Evolutionary conservation across 2,888 invertebrate species (phyloP).

Genomic region (Mantis religiosa): DNA sequence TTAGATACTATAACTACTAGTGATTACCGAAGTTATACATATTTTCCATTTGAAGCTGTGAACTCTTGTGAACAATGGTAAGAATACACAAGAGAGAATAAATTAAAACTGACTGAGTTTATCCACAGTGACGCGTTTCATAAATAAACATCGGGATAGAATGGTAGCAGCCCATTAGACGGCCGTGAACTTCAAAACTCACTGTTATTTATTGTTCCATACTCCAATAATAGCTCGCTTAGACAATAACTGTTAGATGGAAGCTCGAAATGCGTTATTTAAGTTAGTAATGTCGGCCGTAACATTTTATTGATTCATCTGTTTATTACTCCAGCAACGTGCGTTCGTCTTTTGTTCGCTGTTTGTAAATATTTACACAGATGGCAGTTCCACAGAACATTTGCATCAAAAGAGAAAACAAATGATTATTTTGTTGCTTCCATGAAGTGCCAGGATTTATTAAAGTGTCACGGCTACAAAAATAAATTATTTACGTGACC

Average conservation of each 20-base stretch:
- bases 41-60: too few relatives aligned
- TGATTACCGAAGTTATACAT: too few relatives aligned
- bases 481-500: background rate
- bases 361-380: background rate
- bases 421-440: background rate
- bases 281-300: background rate
- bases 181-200: too few relatives aligned
- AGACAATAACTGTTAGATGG: background rate
- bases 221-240: background rate
- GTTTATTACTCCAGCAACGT: background rate
- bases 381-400: background rate
- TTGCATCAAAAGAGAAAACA: background rate
- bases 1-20: too few relatives aligned
- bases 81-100: too few relatives aligned
- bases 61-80: too few relatives aligned
- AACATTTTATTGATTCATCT: background rate
- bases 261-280: background rate
- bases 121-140: too few relatives aligned
- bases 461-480: background rate
- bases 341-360: background rate
- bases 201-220: conserved; percentile 4
- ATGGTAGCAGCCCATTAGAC: too few relatives aligned
- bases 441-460: background rate
- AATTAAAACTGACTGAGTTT: too few relatives aligned
- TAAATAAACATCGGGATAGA: too few relatives aligned